Base-by-base conservation (phyloP, 2,797 vertebrate genomes). In the Lates japonicus region DNA sequence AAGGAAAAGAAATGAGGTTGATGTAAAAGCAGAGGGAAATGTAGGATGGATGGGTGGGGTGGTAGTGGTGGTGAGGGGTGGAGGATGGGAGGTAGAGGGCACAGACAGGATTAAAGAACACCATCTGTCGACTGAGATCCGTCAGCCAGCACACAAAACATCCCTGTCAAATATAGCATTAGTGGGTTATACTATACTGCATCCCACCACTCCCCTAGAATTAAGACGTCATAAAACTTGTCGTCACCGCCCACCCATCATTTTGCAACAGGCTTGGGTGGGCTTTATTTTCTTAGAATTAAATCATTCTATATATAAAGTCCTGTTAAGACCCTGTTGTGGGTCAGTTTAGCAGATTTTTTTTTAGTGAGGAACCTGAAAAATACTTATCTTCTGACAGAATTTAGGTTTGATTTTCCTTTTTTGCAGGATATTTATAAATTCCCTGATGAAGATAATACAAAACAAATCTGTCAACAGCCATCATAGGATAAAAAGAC, bases 21-120 rank as follows among this genome's bases (percentile, higher is more conserved):
- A 63, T 72, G 64, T 59, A 52, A 65, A 5, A 41, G 52, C 22
- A 17, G 73, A 58, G 37, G 29, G 41, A 64, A 17, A 17, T 41
- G 66, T 61, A n/a, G 46, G 74, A 70, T 52, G 65, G 65, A 54
- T 66, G 41, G 60, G 17, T 31, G 25, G 25, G 5, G 14, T 12
- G n/a, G 20, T 5, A 74, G 55, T 33, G 59, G 31, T 46, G 25
- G 37, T 31, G 6, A 10, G 49, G 54, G 51, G 13, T 17, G 74
- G 74, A 66, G 78, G 82, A 71, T 62, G 84, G 74, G 68, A 80
- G 64, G 55, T 20, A 63, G 65, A 92, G 86, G 72, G 17, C 83
- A 62, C 81, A 93, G 92, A 94, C 90, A 66, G 93, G 92, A 93
- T 94, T 95, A 95, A 92, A 94, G 76, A 79, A 84, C 75, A 82